Base-by-base conservation (phyloP, 2,888 invertebrate species). In the Cremastinae sp. region DNA sequence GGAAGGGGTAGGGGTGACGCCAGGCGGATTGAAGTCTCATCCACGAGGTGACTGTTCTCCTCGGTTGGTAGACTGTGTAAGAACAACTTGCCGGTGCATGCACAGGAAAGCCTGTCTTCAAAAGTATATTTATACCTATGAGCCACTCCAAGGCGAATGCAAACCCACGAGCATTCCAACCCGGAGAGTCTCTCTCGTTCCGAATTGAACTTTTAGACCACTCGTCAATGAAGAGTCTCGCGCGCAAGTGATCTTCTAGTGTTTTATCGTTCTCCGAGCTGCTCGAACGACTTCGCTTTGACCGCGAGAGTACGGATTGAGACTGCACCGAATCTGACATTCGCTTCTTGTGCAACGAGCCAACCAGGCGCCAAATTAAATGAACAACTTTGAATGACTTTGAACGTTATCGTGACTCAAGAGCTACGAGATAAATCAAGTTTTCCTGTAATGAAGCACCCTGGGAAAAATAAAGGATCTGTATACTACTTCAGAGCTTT, bases 1-100 rank as follows among this genome's bases (percentile, higher is more conserved):
- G 45, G 65, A 65, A 76, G 65, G n/a, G n/a, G 74, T 70, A 53
- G 74, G 75, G n/a, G n/a, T n/a, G n/a, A n/a, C 74, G 65, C 74
- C 72, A 72, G 75, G 79, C 62, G 79, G 68, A 75, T 61, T 74
- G 74, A 77, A 79, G 79, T 77, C 71, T 70, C 74, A 70, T 74
- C 78, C 68, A 56, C 73, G 61, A 71, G 74, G 76, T 41, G 69
- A 69, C 62, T 70, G 59, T 69, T 65, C 76, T 76, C 69, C 41
- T 41, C 68, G 61, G 53, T 59, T 69, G 59, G 69, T 65, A 64
- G 61, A 41, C 56, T 49, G 14, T 64, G 34, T 36, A 38, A 58
- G 58, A 45, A 66, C 36, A 12, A 43, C 36, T 5, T 28, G 28
- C 59, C 45, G 20, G 43, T 16, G 49, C 34, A 34, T 53, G 18